Evolutionary conservation across 2,888 invertebrate genomes (phyloP), one percentile per base, ranked within the genome.

Genomic region (Tricholauxania praeusta): DNA sequence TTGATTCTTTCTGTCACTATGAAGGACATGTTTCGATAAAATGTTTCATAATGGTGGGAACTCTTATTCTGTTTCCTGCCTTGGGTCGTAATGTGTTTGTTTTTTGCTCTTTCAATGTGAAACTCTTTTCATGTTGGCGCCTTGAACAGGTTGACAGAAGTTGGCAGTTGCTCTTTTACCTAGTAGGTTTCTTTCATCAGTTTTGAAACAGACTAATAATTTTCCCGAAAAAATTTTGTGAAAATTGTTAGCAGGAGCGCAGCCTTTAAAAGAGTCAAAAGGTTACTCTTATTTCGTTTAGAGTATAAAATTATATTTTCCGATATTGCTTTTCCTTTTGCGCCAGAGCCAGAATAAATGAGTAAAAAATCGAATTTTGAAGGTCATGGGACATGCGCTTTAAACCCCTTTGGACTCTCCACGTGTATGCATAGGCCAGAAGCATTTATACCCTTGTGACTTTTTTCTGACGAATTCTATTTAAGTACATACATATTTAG

Each of bases 361-460:
- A 59, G 65, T 51, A 60, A 52, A 17, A 4, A 63, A 32, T 72
- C 62, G 52, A 62, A 65, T 60, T 73, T 76, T 82, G 82, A 85
- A 84, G 85, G 84, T 84, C 83, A 84, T 63, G 67, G 69, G 80
- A 78, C 84, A 82, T 82, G 84, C 84, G 84, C 84, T 72, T 12
- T 73, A 39, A 39, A 1, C 1, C 6, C 7, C 39, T 39, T 8
- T 39, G 10, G 39, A 10, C 10, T 39, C 10, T 10, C 39, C 39
- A 39, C 10, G 39, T 39, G 10, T 10, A 39, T 39, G 39, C 39
- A 39, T 39, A 10, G 10, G 7, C 32, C 4, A 32, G 32, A 7
- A 32, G 32, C 4, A 32, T 32, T 5, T 32, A 32, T 32, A 3
- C 32, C 32, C 7, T 32, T 5, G 32, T 32, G 32, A 32, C n/a